These are phyloP conservation scores for Myopa testacea DNA, from an alignment of 2,888 invertebrate species.

Conservation along the genomic window DNA sequence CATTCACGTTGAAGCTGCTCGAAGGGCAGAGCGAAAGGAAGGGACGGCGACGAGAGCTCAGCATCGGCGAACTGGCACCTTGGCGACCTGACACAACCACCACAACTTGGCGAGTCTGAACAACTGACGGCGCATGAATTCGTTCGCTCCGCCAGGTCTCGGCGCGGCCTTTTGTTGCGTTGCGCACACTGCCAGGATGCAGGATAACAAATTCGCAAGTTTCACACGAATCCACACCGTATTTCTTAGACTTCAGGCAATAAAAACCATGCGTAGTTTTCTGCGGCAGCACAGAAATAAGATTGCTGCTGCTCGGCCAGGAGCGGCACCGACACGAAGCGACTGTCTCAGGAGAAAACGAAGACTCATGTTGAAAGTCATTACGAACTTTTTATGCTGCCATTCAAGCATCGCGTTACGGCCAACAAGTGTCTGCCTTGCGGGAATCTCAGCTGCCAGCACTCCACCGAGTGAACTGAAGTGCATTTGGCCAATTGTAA, in stretches of 20 bases:
- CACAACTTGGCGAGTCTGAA: neutral
- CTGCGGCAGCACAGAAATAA: neutral
- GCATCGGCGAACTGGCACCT: neutral
- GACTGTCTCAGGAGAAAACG: slow-evolving; percentile 3
- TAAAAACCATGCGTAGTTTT: neutral
- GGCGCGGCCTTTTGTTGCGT: neutral
- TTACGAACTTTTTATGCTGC: slow-evolving; percentile 9
- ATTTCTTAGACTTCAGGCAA: neutral
- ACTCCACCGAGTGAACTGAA: slow-evolving; percentile 3
- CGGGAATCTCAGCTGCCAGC: neutral
- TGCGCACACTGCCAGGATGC: neutral
- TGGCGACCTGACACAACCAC: too few species aligned
- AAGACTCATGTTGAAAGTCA: neutral
- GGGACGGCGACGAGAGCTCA: neutral
- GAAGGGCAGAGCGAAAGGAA: slow-evolving; percentile 1
- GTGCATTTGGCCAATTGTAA: slow-evolving; percentile 24
- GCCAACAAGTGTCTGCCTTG: neutral
- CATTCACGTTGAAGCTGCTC: slow-evolving; percentile 9
- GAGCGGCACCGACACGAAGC: neutral
- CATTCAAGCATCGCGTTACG: slow-evolving; percentile 7
- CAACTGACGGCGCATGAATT: slow-evolving; percentile 7
- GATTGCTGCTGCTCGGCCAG: too few species aligned
- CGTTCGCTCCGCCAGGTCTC: slow-evolving; percentile 13
- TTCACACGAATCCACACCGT: neutral
- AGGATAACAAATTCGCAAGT: neutral